Evolutionary conservation across 2,888 invertebrate species (phyloP), one percentile per base, ranked within the genome.

Genomic region (Pammene aurita): DNA sequence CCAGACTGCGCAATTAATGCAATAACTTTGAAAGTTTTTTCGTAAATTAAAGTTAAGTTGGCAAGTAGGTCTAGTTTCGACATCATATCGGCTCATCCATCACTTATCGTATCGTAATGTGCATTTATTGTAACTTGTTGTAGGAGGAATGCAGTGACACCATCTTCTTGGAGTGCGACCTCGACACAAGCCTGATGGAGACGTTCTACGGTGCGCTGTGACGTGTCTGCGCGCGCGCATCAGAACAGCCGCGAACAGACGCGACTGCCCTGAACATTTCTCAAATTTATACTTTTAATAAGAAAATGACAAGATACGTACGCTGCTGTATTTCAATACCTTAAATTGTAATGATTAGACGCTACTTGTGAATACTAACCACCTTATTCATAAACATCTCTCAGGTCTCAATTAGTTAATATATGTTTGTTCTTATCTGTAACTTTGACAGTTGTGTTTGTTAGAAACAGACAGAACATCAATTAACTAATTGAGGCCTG

Each of bases 141-240:
- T 85, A 92, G 92, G 91, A 91, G 77, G 91, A 90, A 78, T 88
- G 88, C 82, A 87, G 82, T 78, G 92, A 92, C 76, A 89, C 83
- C 85, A 88, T 92, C 77, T 92, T 91, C 79, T 77, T 92, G 78
- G 92, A 91, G 83, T 90, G 89, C 75, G 91, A 91, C 77, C 83
- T 92, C 82, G 92, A 91, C 76, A 78, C 90, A 55, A 89, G 83
- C 77, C 79, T 92, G 75, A 90, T 92, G 90, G 92, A 92, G 74
- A 87, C 90, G 65, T 86, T 92, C 79, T 92, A 92, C 82, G 85
- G 90, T 77, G 90, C 86, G 76, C 88, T 90, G 87, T 92, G 87
- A 90, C 78, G 75, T 34, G 58, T n/a, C n/a, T 5, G 14, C 16
- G 34, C 52, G 42, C 46, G 26, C 18, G n/a, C 56, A 56, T 55